These are phyloP conservation scores for Smutsia temminckii DNA, from an alignment of 2,797 vertebrate genomes.

Conservation along the genomic window DNA sequence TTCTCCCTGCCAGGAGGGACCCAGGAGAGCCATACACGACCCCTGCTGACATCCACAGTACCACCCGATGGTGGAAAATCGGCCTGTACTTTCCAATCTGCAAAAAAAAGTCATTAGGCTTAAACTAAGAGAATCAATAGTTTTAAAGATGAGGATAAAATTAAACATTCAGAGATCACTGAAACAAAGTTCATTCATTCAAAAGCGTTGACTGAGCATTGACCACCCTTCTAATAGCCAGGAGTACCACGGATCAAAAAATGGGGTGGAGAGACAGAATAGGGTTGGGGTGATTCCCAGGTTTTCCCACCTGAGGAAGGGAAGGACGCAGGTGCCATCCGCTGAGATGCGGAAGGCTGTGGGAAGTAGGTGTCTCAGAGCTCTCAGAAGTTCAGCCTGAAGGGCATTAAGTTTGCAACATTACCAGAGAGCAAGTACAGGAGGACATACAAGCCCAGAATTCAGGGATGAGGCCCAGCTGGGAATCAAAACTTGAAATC, in stretches of 20 bases:
- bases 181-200: neutral
- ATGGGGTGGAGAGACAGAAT: fast-evolving
- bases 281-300: neutral
- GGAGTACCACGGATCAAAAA: neutral
- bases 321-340: neutral
- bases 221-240: neutral
- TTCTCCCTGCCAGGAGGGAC: neutral
- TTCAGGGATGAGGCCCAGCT: neutral
- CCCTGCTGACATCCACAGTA: neutral
- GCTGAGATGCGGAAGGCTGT: neutral
- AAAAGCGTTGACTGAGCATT: neutral
- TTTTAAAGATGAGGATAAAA: neutral
- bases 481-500: neutral
- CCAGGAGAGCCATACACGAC: neutral
- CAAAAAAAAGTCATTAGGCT: neutral
- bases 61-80: neutral
- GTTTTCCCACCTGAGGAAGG: too few relatives aligned
- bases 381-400: neutral
- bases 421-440: neutral
- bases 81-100: neutral
- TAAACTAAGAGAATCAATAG: neutral
- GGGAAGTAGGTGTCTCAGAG: too few relatives aligned
- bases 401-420: fast-evolving
- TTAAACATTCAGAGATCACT: neutral
- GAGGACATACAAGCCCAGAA: neutral